Percentiles rank a stretch among this genome's conserved stretches.
Conservation (phyloP, 1,140 invertebrate genomes). For the Eueides isabella region DNA sequence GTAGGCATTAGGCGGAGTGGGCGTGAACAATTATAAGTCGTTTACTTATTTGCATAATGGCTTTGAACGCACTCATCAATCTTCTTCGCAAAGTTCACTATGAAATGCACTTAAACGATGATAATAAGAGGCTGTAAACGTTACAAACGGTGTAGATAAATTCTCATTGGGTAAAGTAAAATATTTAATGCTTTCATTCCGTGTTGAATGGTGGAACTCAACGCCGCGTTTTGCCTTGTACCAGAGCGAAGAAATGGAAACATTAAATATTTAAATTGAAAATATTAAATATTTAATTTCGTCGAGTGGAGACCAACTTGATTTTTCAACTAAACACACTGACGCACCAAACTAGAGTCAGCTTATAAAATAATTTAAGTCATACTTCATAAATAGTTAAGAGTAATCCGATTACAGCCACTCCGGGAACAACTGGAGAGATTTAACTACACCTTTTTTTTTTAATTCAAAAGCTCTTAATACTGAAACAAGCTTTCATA, state of each 20-base stretch:
- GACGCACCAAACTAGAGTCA: not conserved
- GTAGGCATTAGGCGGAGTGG: not conserved
- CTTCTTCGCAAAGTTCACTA: not conserved
- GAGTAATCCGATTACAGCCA: not conserved
- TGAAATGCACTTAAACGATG: no score
- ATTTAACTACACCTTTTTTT: not conserved
- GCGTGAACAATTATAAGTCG: constrained; percentile 3
- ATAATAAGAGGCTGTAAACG: no score
- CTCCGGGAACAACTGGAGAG: not conserved
- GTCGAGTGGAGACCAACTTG: not conserved
- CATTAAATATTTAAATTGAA: no score
- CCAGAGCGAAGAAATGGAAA: no score
- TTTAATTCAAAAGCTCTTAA: not conserved
- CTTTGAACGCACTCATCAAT: not conserved
- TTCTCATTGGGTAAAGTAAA: not conserved
- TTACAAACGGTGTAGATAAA: no score
- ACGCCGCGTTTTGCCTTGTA: no score
- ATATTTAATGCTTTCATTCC: not conserved
- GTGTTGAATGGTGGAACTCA: no score
- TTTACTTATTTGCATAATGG: not conserved
- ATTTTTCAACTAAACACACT: not conserved
- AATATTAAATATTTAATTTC: no score
- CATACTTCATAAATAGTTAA: not conserved
- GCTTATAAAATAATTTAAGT: not conserved
- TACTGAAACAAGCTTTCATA: not conserved